These are phyloP conservation scores for Acrocephalus scirpaceus DNA, from an alignment of 2,797 vertebrate genomes.

Conservation along the genomic window DNA sequence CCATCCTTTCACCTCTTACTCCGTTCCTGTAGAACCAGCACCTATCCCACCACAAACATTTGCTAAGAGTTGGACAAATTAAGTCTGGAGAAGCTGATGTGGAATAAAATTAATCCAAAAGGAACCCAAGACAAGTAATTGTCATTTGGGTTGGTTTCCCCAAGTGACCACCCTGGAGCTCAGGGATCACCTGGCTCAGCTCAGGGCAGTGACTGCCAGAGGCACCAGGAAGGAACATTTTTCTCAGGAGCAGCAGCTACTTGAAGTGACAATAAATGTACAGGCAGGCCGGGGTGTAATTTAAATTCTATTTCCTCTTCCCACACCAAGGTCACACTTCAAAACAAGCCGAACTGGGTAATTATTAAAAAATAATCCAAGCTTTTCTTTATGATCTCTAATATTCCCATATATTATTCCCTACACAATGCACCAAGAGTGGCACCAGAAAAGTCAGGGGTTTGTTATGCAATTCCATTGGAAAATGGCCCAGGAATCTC, in stretches of 20 bases:
- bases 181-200: not conserved
- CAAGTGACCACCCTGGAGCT: not conserved
- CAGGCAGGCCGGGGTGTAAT: not conserved
- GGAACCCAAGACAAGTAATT: not conserved
- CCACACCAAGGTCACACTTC: not conserved
- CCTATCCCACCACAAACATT: not conserved
- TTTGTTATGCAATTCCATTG: not conserved
- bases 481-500: not conserved
- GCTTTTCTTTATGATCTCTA: not conserved
- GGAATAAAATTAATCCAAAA: not conserved
- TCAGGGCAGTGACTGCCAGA: not conserved
- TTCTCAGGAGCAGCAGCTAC: not conserved
- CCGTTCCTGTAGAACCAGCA: not conserved
- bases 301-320: not conserved
- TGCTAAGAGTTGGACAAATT: not conserved
- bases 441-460: not conserved
- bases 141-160: not conserved
- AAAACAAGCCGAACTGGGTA: not conserved
- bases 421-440: not conserved
- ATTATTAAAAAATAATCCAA: not conserved
- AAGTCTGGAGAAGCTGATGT: not conserved
- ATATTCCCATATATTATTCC: not conserved
- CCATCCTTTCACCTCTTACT: not conserved
- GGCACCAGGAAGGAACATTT: not conserved
- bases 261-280: not conserved